Base-by-base conservation (phyloP, 2,888 invertebrate genomes). In the Autographa pulchrina region DNA sequence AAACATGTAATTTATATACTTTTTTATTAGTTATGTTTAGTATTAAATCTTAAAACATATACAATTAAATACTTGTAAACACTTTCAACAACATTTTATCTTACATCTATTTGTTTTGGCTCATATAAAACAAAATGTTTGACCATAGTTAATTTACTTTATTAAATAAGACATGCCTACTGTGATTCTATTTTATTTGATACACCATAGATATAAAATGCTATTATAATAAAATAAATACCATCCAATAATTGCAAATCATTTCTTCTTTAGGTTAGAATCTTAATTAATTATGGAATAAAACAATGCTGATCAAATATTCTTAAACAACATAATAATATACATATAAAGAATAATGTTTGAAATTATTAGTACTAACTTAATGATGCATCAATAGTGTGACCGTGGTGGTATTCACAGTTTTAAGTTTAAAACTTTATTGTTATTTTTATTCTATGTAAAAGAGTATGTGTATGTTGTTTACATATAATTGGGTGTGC, bases 1-100 rank as follows among this genome's bases (percentile, higher is more conserved):
- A 63, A 67, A 62, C 38, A 65, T 41, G 56, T 8, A 9, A 65
- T 48, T 32, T 25, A 3, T 63, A 9, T 32, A 13, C 8, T 13
- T 9, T 25, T 62, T 52, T 60, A 20, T 54, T 54, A 20, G 18
- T 54, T 11, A n/a, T 54, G 20, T 20, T 20, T 11, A 20, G 11
- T 18, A 54, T 8, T 8, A 7, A 6, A 52, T n/a, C 2, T 20
- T 20, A 16, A 48, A 48, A 48, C n/a, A 48, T 48, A n/a, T 48
- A 48, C 48, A n/a, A 0, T 48, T 6, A 48, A 48, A 48, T 48
- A 48, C 16, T 48, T 43, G 43, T 43, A 43, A 43, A 43, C 43
- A 16, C 14, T 43, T 16, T 43, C 3, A 43, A 16, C 16, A 43
- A 16, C 16, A 43, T n/a, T n/a, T 48, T n/a, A n/a, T 48, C n/a